Evolutionary conservation across 2,888 invertebrate genomes (phyloP), one percentile per base, ranked within the genome.

Genomic region (Bugula neritina): DNA sequence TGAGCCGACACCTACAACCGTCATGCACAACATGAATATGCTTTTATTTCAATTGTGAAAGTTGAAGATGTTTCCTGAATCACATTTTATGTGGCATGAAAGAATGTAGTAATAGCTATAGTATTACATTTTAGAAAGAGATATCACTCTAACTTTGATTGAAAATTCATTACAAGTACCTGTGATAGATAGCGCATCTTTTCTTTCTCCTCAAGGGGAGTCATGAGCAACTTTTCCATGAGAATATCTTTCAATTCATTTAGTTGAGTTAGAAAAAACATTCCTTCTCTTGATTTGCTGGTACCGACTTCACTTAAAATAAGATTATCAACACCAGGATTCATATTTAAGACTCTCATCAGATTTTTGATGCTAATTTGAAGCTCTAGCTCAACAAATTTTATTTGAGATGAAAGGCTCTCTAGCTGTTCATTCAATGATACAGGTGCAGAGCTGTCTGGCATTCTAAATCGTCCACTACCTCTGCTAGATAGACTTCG

Each of bases 151-250:
- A n/a, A n/a, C n/a, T n/a, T n/a, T n/a, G n/a, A n/a, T n/a, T n/a
- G n/a, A n/a, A n/a, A n/a, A n/a, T n/a, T n/a, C n/a, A n/a, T n/a
- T n/a, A n/a, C n/a, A n/a, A n/a, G n/a, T 31, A 84, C 78, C 72
- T 83, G 80, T 58, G 78, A 77, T 27, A 84, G 77, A 74, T 82
- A 84, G 29, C 77, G 77, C 74, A 79, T 78, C 71, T 80, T 78
- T 72, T 84, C 83, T 34, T 76, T 76, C 71, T 83, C 82, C 75
- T 84, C 84, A 52, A 80, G 77, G 2, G 84, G 84, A 1, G 83
- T 83, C 27, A 82, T 83, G 72, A 84, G 77, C 69, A 84, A 74
- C 72, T 80, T 80, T 35, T 77, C 77, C 77, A 82, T 77, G 29
- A 84, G 73, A 43, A 84, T 80, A 69, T 81, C 82, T 71, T 77